These are phyloP conservation scores for Crocidura indochinensis DNA, from an alignment of 2,797 vertebrate genomes.

Conservation along the genomic window DNA sequence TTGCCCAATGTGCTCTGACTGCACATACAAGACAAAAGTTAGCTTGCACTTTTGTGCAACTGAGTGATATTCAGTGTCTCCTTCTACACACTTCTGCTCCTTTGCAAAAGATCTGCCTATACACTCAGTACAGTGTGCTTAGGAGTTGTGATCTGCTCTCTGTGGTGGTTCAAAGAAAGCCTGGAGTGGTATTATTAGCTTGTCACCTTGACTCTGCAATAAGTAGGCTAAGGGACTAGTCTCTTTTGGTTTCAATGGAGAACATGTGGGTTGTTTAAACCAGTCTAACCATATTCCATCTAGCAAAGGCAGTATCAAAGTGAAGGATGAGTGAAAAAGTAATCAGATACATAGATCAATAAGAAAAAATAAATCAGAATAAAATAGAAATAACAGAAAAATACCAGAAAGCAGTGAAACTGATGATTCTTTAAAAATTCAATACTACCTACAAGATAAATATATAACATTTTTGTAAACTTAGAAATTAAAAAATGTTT, in stretches of 20 bases:
- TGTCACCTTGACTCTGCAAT: neutral
- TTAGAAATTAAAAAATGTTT: neutral
- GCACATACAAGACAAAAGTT: no score
- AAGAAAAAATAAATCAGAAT: slow-evolving; percentile 15
- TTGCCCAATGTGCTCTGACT: no score
- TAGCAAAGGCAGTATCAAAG: neutral
- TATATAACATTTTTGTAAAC: neutral
- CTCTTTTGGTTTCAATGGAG: neutral
- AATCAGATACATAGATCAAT: neutral
- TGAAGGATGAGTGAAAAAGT: neutral
- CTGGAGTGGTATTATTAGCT: neutral
- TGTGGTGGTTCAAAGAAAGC: neutral
- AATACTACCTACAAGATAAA: neutral
- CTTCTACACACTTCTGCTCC: neutral
- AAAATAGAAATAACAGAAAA: slow-evolving; percentile 6
- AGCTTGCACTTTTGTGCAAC: neutral
- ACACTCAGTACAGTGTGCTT: neutral
- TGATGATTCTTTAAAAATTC: neutral
- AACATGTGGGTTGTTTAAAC: neutral
- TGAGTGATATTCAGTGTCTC: neutral
- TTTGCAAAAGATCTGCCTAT: rapidly evolving
- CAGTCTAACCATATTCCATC: neutral
- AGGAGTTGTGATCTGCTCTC: neutral
- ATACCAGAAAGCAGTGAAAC: slow-evolving; percentile 12
- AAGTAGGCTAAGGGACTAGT: no score